Evolutionary conservation across 2,888 invertebrate genomes (phyloP).

Genomic region (Drosophila nr. perissopoda): DNA sequence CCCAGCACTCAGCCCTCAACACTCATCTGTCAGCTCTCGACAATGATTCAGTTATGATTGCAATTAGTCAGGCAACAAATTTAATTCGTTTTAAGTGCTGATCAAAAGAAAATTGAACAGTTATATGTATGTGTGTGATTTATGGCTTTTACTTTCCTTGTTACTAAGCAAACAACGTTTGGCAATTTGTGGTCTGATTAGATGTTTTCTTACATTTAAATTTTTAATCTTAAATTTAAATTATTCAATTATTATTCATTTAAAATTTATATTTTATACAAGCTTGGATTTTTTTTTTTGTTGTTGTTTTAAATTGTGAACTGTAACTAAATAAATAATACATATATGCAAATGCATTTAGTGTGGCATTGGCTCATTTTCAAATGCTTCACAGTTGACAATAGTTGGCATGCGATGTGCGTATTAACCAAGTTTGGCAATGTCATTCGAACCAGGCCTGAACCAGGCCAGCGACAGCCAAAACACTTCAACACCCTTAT

Average conservation of each 20-base stretch:
- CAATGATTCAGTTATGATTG: background rate
- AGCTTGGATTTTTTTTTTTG: background rate
- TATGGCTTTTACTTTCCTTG: background rate
- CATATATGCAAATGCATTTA: constrained; percentile 21
- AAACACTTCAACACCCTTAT: constrained; percentile 24
- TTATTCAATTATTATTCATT: too few relatives aligned
- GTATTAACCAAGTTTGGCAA: constrained; percentile 26
- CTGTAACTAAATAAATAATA: background rate
- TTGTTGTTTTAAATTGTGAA: background rate
- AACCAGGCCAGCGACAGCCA: constrained; percentile 10
- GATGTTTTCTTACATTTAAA: background rate
- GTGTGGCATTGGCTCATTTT: constrained; percentile 14
- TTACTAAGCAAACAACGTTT: background rate
- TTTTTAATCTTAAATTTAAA: background rate
- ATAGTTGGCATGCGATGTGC: constrained; percentile 7
- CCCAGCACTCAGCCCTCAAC: background rate
- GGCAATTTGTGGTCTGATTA: background rate
- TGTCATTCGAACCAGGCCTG: constrained; percentile 4
- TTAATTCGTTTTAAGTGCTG: constrained; percentile 5
- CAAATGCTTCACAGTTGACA: background rate
- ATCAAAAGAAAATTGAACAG: constrained; percentile 5
- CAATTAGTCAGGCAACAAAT: constrained; percentile 39
- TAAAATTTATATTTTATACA: background rate
- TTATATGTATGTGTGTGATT: background rate
- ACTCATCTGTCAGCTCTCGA: background rate